Conservation (phyloP, 2,113 vertebrate genomes). For the Channa maculata region DNA sequence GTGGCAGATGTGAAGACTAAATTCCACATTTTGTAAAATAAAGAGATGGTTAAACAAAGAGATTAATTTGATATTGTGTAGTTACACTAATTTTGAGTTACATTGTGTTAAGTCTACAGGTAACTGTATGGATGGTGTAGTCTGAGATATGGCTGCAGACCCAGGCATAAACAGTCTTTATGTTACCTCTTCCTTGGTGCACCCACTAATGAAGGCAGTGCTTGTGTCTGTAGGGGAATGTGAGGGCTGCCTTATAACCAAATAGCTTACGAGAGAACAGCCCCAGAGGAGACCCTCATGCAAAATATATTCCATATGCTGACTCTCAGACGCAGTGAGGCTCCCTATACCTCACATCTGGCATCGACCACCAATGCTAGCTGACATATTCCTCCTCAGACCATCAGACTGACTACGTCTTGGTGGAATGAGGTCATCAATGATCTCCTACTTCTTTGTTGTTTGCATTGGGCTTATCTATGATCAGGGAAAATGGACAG, state of each 20-base stretch:
- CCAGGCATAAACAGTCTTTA: slow-evolving; percentile 60
- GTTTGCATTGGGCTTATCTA: slow-evolving; percentile 18
- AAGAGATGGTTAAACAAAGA: slow-evolving; percentile 8
- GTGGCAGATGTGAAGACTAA: slow-evolving; percentile 28
- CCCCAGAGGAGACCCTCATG: slow-evolving; percentile 50
- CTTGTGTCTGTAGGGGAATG: slow-evolving; percentile 44
- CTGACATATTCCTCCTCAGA: slow-evolving; percentile 59
- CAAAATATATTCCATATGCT: slow-evolving; percentile 79
- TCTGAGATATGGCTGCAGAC: slow-evolving; percentile 26
- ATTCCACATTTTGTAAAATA: slow-evolving; percentile 6
- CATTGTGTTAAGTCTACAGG: not conserved
- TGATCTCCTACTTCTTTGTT: slow-evolving; percentile 4
- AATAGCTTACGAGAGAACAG: slow-evolving; percentile 56
- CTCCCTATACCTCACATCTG: slow-evolving; percentile 73
- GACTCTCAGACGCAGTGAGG: slow-evolving; percentile 49
- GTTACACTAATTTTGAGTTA: too few species aligned
- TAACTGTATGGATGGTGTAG: too few species aligned
- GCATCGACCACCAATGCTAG: slow-evolving; percentile 74
- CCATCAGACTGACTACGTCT: slow-evolving; percentile 35
- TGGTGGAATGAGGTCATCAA: slow-evolving; percentile 24
- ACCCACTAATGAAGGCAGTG: slow-evolving; percentile 52
- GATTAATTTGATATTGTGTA: not conserved
- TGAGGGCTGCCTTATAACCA: slow-evolving; percentile 32
- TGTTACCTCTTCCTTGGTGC: slow-evolving; percentile 28
- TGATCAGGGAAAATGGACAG: not conserved